These are phyloP conservation scores for Platysteira castanea DNA, from an alignment of 2,113 vertebrate genomes.

Conservation along the genomic window DNA sequence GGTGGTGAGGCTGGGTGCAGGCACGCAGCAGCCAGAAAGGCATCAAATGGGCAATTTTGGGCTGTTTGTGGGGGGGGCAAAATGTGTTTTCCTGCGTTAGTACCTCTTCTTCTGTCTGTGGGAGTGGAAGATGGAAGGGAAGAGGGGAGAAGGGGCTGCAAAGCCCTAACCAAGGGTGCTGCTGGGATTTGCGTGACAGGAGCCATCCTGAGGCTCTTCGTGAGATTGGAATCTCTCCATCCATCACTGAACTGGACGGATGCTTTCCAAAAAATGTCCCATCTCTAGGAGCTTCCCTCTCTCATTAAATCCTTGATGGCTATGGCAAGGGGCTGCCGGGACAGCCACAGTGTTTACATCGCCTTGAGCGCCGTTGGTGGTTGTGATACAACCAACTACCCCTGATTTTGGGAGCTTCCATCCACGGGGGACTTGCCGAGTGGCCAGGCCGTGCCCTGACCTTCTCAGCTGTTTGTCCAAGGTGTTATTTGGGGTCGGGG, in stretches of 20 bases:
- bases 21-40: background rate
- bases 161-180: background rate
- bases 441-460: background rate
- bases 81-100: background rate
- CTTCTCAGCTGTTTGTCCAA: background rate
- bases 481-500: background rate
- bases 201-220: background rate
- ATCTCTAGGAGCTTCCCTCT: background rate
- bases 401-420: background rate
- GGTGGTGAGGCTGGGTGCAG: background rate
- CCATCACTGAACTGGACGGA: rapidly evolving
- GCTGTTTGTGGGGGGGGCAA: background rate
- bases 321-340: rapidly evolving
- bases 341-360: background rate
- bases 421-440: rapidly evolving
- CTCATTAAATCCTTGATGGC: background rate
- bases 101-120: background rate
- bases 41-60: background rate
- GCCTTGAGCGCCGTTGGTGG: background rate
- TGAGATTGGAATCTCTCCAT: background rate
- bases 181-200: background rate
- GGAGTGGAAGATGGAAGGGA: background rate
- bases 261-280: background rate
- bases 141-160: background rate
- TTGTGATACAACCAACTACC: background rate